phyloP scores from a whole-genome alignment of 2,888 invertebrate species.

The Trypoxylon attenuatum region DNA sequence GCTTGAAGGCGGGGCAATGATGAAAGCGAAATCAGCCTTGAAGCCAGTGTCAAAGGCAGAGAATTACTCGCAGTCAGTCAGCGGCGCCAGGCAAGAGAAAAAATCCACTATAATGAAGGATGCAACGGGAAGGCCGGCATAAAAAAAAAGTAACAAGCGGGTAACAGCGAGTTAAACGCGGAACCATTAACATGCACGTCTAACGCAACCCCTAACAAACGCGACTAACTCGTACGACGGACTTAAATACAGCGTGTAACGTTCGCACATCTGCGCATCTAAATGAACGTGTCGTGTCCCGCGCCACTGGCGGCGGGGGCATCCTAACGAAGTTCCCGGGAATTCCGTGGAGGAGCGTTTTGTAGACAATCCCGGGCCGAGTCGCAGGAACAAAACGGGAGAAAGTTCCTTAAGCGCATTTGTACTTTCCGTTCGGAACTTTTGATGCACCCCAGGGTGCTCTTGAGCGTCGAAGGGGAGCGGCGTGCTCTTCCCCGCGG shows the following conservation, averaged over 20 bases:
- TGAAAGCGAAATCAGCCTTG: too few relatives aligned
- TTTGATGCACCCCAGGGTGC: slow-evolving; percentile 56
- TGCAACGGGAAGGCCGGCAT: too few relatives aligned
- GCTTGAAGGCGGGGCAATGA: too few relatives aligned
- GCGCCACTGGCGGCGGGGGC: slow-evolving; percentile 15
- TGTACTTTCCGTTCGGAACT: slow-evolving; percentile 52
- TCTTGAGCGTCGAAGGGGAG: slow-evolving; percentile 32
- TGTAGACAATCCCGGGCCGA: slow-evolving; percentile 36
- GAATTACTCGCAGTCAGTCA: too few relatives aligned
- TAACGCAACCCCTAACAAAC: background rate
- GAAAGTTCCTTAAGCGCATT: slow-evolving; percentile 58
- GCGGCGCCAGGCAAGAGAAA: too few relatives aligned
- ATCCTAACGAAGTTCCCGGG: slow-evolving; percentile 42
- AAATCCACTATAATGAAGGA: too few relatives aligned
- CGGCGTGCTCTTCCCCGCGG: too few relatives aligned
- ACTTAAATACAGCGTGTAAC: too few relatives aligned
- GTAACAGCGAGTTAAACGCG: too few relatives aligned
- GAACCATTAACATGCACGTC: background rate
- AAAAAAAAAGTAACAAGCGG: too few relatives aligned
- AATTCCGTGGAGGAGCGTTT: slow-evolving; percentile 39
- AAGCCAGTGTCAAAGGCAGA: too few relatives aligned
- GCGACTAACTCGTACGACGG: too few relatives aligned
- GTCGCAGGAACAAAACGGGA: slow-evolving; percentile 3
- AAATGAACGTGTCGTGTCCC: background rate
- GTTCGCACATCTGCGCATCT: background rate